Percentiles rank a stretch among this genome's conserved stretches.
phyloP scores from a whole-genome alignment of 2,888 invertebrate genomes.

The Gortyna flavago region DNA sequence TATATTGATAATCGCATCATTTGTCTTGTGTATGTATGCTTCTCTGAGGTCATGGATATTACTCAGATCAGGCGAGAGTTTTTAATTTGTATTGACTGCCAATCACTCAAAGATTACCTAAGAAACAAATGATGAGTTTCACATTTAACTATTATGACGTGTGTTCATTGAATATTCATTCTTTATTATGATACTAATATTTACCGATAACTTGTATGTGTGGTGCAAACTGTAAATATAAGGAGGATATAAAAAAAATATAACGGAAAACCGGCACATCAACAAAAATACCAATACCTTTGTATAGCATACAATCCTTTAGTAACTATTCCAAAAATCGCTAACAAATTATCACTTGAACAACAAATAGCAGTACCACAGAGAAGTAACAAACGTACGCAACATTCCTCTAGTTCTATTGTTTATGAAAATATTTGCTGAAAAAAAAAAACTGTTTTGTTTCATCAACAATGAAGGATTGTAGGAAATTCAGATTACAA shows the following conservation, averaged over 20 bases:
- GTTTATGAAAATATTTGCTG: slow-evolving; percentile 61
- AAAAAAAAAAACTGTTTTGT: slow-evolving; percentile 57
- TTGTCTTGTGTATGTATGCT: slow-evolving; percentile 30
- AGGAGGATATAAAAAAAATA: too few relatives aligned
- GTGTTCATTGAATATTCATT: neutral
- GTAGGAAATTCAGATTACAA: slow-evolving; percentile 39
- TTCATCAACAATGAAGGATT: slow-evolving; percentile 53
- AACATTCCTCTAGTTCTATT: slow-evolving; percentile 63
- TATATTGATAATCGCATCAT: slow-evolving; percentile 42
- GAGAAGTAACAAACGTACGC: slow-evolving; percentile 43
- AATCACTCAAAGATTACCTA: neutral
- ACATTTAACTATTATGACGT: neutral
- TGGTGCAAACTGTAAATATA: neutral
- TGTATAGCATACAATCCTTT: neutral
- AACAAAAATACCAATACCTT: neutral
- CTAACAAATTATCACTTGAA: slow-evolving; percentile 11
- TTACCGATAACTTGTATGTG: neutral
- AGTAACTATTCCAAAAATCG: neutral
- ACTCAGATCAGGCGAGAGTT: slow-evolving; percentile 18
- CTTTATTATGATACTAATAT: neutral
- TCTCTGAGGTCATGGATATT: slow-evolving; percentile 38
- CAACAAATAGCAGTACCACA: slow-evolving; percentile 26
- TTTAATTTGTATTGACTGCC: slow-evolving; percentile 4
- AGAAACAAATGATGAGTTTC: neutral
- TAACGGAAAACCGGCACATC: too few relatives aligned